phyloP scores from a whole-genome alignment of 2,113 vertebrate genomes.

The Notothenia rossii region DNA sequence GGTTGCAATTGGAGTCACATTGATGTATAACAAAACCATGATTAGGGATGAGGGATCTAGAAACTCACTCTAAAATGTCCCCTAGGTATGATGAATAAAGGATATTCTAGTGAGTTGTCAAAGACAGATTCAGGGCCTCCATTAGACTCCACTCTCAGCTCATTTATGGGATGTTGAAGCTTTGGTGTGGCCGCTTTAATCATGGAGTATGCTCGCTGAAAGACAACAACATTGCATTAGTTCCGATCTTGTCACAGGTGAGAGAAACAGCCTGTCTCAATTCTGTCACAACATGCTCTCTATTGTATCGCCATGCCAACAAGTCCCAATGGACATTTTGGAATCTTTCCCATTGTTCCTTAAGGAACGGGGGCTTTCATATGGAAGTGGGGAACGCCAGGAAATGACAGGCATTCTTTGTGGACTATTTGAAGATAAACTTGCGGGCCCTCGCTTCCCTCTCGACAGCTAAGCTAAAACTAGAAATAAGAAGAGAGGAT shows the following conservation, averaged over 20 bases:
- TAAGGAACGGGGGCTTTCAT: constrained; percentile 77
- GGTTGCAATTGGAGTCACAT: not conserved
- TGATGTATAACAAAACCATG: constrained; percentile 10
- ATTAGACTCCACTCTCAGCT: constrained; percentile 21
- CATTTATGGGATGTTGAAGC: constrained; percentile 26
- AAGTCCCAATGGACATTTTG: constrained; percentile 78
- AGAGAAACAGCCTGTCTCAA: constrained; percentile 59
- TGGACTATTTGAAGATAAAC: constrained; percentile 88
- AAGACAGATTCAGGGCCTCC: constrained; percentile 4
- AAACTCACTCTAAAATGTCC: not conserved
- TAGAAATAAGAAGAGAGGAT: constrained; percentile 66
- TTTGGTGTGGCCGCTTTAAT: constrained; percentile 43
- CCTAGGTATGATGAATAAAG: not conserved
- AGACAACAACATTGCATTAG: constrained; percentile 33
- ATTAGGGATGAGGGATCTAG: constrained; percentile 7
- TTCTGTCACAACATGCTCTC: constrained; percentile 68
- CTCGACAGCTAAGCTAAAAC: constrained; percentile 69
- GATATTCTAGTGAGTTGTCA: constrained; percentile 10
- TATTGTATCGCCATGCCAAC: constrained; percentile 61
- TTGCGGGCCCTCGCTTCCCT: constrained; percentile 75
- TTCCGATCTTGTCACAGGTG: constrained; percentile 44
- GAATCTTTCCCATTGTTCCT: constrained; percentile 80
- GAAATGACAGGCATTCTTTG: constrained; percentile 89
- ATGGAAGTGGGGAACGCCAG: constrained; percentile 85
- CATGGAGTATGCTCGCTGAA: not conserved